Conservation (phyloP, 2,888 invertebrate genomes). For the Acleris laterana region DNA sequence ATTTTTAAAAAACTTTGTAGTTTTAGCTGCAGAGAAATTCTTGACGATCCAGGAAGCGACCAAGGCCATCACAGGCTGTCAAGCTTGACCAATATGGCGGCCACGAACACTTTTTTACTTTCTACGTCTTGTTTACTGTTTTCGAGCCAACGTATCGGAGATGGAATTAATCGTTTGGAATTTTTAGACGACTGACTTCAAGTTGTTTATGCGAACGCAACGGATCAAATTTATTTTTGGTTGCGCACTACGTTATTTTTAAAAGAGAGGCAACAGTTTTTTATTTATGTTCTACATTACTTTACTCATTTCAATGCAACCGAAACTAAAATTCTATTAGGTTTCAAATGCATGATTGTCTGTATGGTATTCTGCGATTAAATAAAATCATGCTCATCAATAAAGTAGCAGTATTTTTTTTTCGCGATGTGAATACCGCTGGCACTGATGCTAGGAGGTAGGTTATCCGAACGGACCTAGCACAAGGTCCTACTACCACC, state of each 20-base stretch:
- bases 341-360: too few relatives aligned
- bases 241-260: slow-evolving; percentile 3
- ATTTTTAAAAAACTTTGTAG: neutral
- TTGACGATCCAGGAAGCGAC: slow-evolving; percentile 45
- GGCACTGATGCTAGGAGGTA: too few relatives aligned
- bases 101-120: slow-evolving; percentile 48
- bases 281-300: too few relatives aligned
- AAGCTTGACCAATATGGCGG: slow-evolving; percentile 54
- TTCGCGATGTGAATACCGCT: too few relatives aligned
- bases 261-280: neutral
- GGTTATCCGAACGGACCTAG: too few relatives aligned
- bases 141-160: slow-evolving; percentile 27
- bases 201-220: slow-evolving; percentile 13
- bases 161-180: slow-evolving; percentile 28
- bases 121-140: slow-evolving; percentile 44
- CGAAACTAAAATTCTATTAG: too few relatives aligned
- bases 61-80: slow-evolving; percentile 51
- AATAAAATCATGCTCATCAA: too few relatives aligned
- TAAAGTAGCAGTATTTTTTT: too few relatives aligned
- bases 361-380: too few relatives aligned
- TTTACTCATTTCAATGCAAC: too few relatives aligned
- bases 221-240: slow-evolving; percentile 20
- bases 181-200: slow-evolving; percentile 26
- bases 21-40: slow-evolving; percentile 24
- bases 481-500: too few relatives aligned